phyloP scores from a whole-genome alignment of 1,140 invertebrate genomes.

The Drosophila parvula region DNA sequence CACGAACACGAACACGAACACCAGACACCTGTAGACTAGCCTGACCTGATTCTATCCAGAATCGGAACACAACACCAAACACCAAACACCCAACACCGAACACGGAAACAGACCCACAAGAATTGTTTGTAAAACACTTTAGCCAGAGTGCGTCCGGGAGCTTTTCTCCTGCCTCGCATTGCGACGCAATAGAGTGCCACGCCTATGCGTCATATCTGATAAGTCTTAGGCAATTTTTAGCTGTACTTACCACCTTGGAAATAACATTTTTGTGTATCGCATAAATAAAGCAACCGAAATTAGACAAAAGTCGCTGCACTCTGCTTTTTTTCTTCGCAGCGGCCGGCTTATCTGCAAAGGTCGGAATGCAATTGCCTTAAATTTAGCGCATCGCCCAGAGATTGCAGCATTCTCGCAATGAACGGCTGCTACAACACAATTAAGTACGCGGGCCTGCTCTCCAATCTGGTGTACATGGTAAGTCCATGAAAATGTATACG shows the following conservation, averaged over 20 bases:
- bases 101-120: constrained; percentile 67
- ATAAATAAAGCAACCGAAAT: constrained; percentile 57
- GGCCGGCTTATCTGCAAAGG: constrained; percentile 47
- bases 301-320: constrained; percentile 26
- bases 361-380: constrained; percentile 56
- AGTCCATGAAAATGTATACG: constrained; percentile 16
- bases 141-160: constrained; percentile 39
- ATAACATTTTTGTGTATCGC: constrained; percentile 47
- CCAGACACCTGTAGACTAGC: constrained; percentile 18
- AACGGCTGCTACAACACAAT: constrained; percentile 75
- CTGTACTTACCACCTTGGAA: constrained; percentile 57
- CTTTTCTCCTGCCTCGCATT: constrained; percentile 44
- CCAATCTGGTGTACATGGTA: constrained; percentile 78
- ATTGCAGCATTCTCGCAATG: constrained; percentile 60
- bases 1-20: constrained; percentile 25
- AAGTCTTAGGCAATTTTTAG: constrained; percentile 67
- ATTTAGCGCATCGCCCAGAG: constrained; percentile 40
- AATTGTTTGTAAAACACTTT: constrained; percentile 72
- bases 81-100: constrained; percentile 20
- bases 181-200: constrained; percentile 61
- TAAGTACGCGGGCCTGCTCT: constrained; percentile 69
- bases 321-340: constrained; percentile 8
- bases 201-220: constrained; percentile 77
- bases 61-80: constrained; percentile 3
- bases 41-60: background rate